Evolutionary conservation across 2,888 invertebrate genomes (phyloP).

Genomic region (Stenolophus ochropezus): DNA sequence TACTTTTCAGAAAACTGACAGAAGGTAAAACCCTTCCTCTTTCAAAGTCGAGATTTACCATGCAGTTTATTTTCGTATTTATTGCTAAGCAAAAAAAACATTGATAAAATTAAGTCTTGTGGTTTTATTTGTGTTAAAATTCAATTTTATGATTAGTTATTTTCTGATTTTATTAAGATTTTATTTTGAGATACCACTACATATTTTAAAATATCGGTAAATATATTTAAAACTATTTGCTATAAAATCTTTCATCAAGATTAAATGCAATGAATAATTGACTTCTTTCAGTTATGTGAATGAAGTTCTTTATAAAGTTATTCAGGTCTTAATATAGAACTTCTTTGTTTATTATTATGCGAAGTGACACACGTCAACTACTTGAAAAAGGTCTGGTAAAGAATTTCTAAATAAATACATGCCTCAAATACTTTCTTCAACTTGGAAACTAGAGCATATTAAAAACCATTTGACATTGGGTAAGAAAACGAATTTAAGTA

Average conservation of each 20-base stretch:
- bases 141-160: too few relatives aligned
- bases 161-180: too few relatives aligned
- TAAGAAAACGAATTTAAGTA: neutral
- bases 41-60: too few relatives aligned
- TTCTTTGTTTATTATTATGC: neutral
- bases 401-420: constrained; percentile 22
- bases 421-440: constrained; percentile 3
- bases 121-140: too few relatives aligned
- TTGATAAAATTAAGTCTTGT: too few relatives aligned
- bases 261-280: neutral
- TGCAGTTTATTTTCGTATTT: too few relatives aligned
- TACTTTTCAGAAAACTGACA: too few relatives aligned
- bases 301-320: neutral
- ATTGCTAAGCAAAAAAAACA: too few relatives aligned
- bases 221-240: too few relatives aligned
- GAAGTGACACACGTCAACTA: neutral
- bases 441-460: neutral
- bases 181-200: too few relatives aligned
- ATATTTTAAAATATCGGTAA: too few relatives aligned
- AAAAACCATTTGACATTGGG: neutral
- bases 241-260: neutral
- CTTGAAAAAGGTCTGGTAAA: neutral
- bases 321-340: neutral
- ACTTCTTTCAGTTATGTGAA: neutral
- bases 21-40: too few relatives aligned